Conservation (phyloP, 2,888 invertebrate species). For the Orthosia cruda region DNA sequence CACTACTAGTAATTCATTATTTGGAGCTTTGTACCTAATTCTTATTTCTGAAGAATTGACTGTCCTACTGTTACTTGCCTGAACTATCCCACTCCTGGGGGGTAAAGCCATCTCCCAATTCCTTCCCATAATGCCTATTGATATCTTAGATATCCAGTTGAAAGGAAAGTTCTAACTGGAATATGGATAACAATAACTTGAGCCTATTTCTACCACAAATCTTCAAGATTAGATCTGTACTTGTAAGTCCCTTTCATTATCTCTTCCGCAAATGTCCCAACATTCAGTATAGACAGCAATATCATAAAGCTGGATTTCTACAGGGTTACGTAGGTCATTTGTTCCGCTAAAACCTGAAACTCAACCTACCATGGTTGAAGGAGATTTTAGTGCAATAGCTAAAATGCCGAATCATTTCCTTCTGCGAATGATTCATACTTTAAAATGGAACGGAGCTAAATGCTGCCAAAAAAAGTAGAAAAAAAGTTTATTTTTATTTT, state of each 20-base stretch:
- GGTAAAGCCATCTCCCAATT: too few species aligned
- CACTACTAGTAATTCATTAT: not conserved
- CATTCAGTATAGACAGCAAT: conserved; percentile 8
- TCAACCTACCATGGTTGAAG: conserved; percentile 36
- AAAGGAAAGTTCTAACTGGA: not conserved
- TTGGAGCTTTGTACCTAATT: not conserved
- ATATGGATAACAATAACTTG: conserved; percentile 3
- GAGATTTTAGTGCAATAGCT: conserved; percentile 23
- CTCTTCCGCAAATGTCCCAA: conserved; percentile 16
- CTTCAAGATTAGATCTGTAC: conserved; percentile 11
- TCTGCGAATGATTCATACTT: not conserved
- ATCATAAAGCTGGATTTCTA: conserved; percentile 35
- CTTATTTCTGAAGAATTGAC: too few species aligned
- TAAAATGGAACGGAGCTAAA: not conserved
- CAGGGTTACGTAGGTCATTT: conserved; percentile 32
- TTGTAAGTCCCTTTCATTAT: conserved; percentile 4
- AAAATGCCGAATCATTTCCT: conserved; percentile 4
- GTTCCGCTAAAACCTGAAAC: conserved; percentile 36
- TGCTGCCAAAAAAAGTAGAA: too few species aligned
- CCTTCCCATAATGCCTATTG: not conserved
- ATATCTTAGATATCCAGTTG: too few species aligned
- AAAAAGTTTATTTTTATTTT: not conserved
- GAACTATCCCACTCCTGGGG: too few species aligned
- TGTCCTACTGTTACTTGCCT: too few species aligned
- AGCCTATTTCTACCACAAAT: conserved; percentile 25